These are phyloP conservation scores for Lasiurus borealis DNA, from an alignment of 2,113 vertebrate genomes.

Conservation along the genomic window DNA sequence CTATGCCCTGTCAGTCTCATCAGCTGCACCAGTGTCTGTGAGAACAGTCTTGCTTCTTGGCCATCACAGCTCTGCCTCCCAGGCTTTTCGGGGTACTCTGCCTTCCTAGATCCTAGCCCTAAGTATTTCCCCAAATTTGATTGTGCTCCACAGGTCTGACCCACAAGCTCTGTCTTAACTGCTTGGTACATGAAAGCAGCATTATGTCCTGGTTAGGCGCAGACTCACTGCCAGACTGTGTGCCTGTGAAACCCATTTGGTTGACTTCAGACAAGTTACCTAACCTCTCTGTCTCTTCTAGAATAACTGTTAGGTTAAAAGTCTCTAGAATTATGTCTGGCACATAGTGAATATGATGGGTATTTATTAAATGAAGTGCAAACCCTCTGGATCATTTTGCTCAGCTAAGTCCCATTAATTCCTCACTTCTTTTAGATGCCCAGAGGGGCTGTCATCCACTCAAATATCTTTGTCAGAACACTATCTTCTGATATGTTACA, in stretches of 20 bases:
- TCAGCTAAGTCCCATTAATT: background rate
- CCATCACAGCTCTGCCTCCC: background rate
- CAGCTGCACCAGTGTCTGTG: background rate
- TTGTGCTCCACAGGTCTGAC: background rate
- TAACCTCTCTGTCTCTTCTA: slow-evolving; percentile 7
- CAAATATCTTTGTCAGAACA: background rate
- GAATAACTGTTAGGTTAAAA: background rate
- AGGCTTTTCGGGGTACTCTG: background rate
- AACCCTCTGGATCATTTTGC: background rate
- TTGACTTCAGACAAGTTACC: background rate
- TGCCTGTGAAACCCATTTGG: background rate
- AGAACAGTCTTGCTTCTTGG: background rate
- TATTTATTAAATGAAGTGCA: background rate
- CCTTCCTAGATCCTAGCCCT: background rate
- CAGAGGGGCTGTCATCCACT: background rate
- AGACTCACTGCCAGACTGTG: background rate
- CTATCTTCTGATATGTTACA: background rate
- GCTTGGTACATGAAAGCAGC: background rate
- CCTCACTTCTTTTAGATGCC: background rate
- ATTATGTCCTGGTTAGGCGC: background rate
- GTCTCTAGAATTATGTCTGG: background rate
- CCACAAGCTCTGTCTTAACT: background rate
- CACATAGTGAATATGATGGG: background rate
- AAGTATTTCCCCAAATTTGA: background rate
- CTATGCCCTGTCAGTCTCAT: background rate